Evolutionary conservation across 1,140 invertebrate species (phyloP), one percentile per base, ranked within the genome.

Genomic region (Sarcophaga bullata): DNA sequence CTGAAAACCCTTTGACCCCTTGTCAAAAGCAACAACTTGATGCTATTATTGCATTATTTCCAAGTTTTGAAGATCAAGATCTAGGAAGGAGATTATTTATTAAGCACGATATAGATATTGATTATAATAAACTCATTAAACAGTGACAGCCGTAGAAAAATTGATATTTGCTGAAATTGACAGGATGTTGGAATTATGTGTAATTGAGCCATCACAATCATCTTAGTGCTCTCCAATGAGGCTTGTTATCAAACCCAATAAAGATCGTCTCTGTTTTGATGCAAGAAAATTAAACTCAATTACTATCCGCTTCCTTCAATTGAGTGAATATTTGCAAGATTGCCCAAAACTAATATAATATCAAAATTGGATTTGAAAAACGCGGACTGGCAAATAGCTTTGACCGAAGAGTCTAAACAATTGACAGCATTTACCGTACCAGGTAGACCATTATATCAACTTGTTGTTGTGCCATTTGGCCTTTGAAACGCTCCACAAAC

Each of bases 341-440:
- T 86, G 0, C 76, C 83, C 6, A 80, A 82, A 50, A 50, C 81
- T 17, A 50, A 80, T 37, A 81, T 17, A 48, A 85, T 83, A 15
- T 75, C 86, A 75, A 86, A 86, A 9, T 15, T 90, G 6, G 85
- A 88, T 81, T 80, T 90, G 8, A 87, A 87, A 80, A 84, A 87
- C 68, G 88, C 86, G 0, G 90, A 86, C 80, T 89, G 86, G 86
- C 89, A 91, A 81, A 86, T 91, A 8, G 86, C 85, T 0, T 46
- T 91, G 8, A 83, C 82, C 2, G 48, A 84, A 13, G 75, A 82
- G 10, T 86, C 84, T n/a, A 84, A 84, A 72, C 82, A 86, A 49
- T 91, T 91, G 62, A 92, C 91, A 0, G 91, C 90, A 3, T 92
- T 92, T 83, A 88, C 90, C 1, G 90, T 91, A 5, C 89, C 89